Conservation (phyloP, 35 echinoderm and acorn worm genomes). For the Chiridota heheva region DNA sequence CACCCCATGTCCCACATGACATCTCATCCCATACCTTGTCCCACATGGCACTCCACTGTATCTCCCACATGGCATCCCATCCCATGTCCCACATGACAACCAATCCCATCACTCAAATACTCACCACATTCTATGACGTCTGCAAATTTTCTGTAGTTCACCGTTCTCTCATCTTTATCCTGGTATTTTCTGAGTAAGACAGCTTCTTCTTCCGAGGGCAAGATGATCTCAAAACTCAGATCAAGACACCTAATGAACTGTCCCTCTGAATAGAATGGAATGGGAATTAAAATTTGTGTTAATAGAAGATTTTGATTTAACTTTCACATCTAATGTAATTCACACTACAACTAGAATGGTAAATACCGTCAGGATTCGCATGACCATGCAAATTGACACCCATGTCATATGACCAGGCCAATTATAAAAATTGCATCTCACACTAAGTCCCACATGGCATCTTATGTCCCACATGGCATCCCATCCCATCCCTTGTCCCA, state of each 20-base stretch:
- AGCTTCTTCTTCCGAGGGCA: slow-evolving; percentile 54
- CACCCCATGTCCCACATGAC: too few species aligned
- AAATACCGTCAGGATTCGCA: too few species aligned
- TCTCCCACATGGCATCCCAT: not conserved
- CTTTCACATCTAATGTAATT: not conserved
- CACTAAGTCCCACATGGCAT: too few species aligned
- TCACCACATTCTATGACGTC: slow-evolving; percentile 95
- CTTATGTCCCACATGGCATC: too few species aligned
- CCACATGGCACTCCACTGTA: not conserved
- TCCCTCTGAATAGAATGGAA: slow-evolving; percentile 35
- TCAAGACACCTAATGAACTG: slow-evolving; percentile 87
- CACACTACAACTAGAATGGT: too few species aligned
- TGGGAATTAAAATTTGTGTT: not conserved
- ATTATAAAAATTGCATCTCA: too few species aligned
- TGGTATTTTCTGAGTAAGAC: slow-evolving; percentile 66
- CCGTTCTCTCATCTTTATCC: slow-evolving; percentile 58
- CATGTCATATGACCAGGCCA: too few species aligned
- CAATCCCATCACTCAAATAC: not conserved
- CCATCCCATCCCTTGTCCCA: too few species aligned
- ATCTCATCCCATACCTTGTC: too few species aligned
- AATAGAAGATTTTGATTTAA: not conserved
- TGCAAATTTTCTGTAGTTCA: slow-evolving; percentile 89
- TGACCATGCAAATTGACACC: too few species aligned
- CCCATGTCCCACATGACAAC: not conserved
- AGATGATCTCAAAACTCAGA: slow-evolving; percentile 77